A percentile compares a stretch with the other conserved stretches of the same genome.
phyloP scores from a whole-genome alignment of 2,888 invertebrate genomes.

The Gastracanthus pulcherrimus region DNA sequence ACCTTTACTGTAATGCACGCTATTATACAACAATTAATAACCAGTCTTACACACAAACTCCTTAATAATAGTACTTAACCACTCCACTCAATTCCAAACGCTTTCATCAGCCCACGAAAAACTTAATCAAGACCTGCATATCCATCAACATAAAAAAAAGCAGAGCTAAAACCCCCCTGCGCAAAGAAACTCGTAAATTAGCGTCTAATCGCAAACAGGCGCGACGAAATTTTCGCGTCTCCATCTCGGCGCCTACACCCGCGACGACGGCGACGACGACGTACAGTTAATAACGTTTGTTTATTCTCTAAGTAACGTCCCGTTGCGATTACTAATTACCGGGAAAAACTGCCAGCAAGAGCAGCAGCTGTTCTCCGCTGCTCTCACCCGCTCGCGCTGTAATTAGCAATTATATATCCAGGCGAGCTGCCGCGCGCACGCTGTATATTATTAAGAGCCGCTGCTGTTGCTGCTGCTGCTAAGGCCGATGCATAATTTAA shows the following conservation, averaged over 20 bases:
- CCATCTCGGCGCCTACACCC: not conserved
- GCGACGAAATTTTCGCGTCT: not conserved
- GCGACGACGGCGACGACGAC: not conserved
- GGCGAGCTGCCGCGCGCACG: not conserved
- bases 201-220: no score
- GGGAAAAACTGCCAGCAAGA: constrained; percentile 3
- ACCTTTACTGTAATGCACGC: no score
- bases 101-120: not conserved
- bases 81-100: not conserved
- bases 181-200: no score
- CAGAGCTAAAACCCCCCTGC: no score
- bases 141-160: no score
- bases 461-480: no score
- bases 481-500: constrained; percentile 40
- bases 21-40: not conserved
- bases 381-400: constrained; percentile 26
- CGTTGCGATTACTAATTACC: constrained; percentile 51
- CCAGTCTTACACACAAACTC: not conserved
- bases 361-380: not conserved
- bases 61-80: not conserved
- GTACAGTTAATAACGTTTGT: constrained; percentile 53
- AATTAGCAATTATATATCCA: constrained; percentile 49
- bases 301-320: constrained; percentile 30
- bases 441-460: constrained; percentile 41
- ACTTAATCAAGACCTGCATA: no score